Conservation (phyloP, 2,797 vertebrate genomes). For the Poeciliopsis gracilis region DNA sequence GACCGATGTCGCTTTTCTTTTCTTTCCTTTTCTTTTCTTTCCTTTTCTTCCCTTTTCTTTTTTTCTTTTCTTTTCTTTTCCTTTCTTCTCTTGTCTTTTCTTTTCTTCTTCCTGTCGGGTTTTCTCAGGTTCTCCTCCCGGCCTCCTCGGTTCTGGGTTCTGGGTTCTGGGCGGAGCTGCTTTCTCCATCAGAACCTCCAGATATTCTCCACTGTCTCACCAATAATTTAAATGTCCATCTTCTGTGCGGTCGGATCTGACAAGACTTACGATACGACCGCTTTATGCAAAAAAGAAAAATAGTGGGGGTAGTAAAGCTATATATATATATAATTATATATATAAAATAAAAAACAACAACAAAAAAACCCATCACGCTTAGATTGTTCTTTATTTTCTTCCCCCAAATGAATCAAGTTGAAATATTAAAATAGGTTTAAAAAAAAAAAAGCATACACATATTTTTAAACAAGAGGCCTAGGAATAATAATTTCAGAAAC, state of each 20-base stretch:
- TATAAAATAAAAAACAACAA: not conserved
- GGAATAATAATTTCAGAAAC: not conserved
- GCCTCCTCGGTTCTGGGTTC: conserved; percentile 23
- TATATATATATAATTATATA: too few species aligned
- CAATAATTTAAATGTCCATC: conserved; percentile 26
- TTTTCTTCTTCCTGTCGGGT: conserved; percentile 11
- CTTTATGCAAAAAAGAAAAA: not conserved
- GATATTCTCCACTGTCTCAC: conserved; percentile 22
- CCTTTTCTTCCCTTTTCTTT: too few species aligned
- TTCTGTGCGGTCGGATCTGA: not conserved
- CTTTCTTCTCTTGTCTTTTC: too few species aligned
- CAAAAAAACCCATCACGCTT: too few species aligned
- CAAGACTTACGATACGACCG: too few species aligned
- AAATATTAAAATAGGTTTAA: not conserved
- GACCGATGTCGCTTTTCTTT: conserved; percentile 4
- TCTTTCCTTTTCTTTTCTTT: not conserved
- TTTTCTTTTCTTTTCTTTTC: not conserved
- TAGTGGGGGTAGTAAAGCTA: accelerated
- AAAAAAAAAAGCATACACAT: not conserved
- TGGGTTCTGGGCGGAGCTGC: conserved; percentile 5
- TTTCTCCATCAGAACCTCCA: conserved; percentile 24
- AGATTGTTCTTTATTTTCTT: too few species aligned
- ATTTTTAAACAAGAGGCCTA: not conserved
- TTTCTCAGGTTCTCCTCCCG: conserved; percentile 27
- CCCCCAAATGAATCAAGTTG: not conserved